A percentile compares a stretch with the other conserved stretches of the same genome.
phyloP scores from a whole-genome alignment of 2,113 vertebrate species.

The Phaetusa simplex region DNA sequence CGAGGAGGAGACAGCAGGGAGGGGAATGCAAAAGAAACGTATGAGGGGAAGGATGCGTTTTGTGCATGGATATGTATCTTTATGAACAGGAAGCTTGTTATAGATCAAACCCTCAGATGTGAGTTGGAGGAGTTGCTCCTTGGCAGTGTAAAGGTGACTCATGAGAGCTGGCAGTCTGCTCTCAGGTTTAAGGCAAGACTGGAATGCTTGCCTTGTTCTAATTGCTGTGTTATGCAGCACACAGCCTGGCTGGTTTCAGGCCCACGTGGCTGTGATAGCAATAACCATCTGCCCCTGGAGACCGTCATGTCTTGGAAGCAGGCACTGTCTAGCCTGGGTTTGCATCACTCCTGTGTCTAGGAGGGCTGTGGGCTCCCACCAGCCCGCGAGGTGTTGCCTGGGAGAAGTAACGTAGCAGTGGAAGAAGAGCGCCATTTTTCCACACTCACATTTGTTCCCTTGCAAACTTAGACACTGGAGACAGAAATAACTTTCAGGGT shows the following conservation, averaged over 20 bases:
- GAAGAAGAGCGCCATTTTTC: not conserved
- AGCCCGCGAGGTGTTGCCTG: not conserved
- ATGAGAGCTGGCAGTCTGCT: constrained; percentile 32
- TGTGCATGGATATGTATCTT: not conserved
- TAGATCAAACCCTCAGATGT: constrained; percentile 26
- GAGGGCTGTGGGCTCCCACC: not conserved
- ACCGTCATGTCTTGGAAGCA: constrained; percentile 13
- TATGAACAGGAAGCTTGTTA: constrained; percentile 24
- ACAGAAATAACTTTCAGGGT: not conserved
- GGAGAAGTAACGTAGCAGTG: not conserved
- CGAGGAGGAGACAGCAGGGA: not conserved
- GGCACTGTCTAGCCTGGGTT: constrained; percentile 7
- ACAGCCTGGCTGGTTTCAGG: constrained; percentile 42
- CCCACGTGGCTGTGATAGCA: constrained; percentile 45
- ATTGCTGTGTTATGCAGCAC: constrained; percentile 38
- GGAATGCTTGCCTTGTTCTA: constrained; percentile 46
- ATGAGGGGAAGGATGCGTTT: not conserved
- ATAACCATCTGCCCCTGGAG: constrained; percentile 59
- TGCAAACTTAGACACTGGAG: not conserved
- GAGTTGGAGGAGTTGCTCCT: constrained; percentile 32
- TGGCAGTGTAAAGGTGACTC: constrained; percentile 67
- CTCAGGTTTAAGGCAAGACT: constrained; percentile 22
- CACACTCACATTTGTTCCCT: not conserved
- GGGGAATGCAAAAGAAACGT: not conserved
- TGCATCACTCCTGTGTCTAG: not conserved